Conservation (phyloP, 2,888 invertebrate species). For the Hedychridium roseum region DNA sequence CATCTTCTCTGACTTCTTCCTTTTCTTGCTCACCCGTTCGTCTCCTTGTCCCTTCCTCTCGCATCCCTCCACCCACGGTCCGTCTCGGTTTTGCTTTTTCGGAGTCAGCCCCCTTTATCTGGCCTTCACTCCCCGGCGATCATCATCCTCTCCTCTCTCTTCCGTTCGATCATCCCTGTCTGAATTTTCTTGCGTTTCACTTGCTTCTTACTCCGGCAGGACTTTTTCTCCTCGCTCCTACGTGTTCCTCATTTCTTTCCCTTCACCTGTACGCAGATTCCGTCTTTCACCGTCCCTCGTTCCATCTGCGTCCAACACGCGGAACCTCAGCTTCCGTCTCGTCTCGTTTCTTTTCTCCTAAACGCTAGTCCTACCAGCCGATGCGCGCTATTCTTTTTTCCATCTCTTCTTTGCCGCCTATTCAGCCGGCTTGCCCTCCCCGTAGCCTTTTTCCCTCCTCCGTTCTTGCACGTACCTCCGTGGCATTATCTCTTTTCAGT, state of each 20-base stretch:
- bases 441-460: constrained; percentile 28
- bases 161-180: constrained; percentile 5
- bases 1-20: constrained; percentile 8
- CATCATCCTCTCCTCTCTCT: constrained; percentile 10
- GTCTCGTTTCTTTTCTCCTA: too few species aligned
- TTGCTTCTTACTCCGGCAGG: constrained; percentile 7
- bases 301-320: too few species aligned
- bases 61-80: neutral
- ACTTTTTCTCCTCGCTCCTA: constrained; percentile 11
- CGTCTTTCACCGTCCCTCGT: neutral
- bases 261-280: constrained; percentile 7
- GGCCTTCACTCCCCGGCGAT: neutral
- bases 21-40: constrained; percentile 27
- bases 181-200: too few species aligned
- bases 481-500: constrained; percentile 48
- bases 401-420: neutral
- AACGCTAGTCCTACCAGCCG: neutral
- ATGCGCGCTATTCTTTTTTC: neutral
- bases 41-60: constrained; percentile 13
- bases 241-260: constrained; percentile 21
- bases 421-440: constrained; percentile 1
- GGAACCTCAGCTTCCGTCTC: too few species aligned
- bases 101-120: constrained; percentile 1
- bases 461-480: constrained; percentile 31
- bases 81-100: too few species aligned